These are phyloP conservation scores for Cololabis saira DNA, from an alignment of 2,113 vertebrate genomes.

Conservation along the genomic window DNA sequence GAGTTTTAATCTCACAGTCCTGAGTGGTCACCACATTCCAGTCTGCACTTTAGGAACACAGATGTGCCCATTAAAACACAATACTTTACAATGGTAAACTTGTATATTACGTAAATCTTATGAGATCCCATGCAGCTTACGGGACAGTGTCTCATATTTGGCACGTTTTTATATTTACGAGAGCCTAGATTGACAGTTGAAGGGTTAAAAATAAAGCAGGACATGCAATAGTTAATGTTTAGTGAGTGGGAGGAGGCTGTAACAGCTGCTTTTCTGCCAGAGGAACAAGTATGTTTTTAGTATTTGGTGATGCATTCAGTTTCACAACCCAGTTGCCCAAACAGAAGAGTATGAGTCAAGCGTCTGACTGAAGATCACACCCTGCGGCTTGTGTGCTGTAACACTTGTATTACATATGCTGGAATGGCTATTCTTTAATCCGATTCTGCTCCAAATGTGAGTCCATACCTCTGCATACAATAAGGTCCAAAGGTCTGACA, in stretches of 20 bases:
- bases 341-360: constrained; percentile 35
- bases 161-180: neutral
- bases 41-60: constrained; percentile 1
- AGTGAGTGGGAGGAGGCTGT: constrained; percentile 12
- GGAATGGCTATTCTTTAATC: neutral
- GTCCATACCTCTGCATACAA: neutral
- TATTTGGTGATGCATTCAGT: constrained; percentile 43
- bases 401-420: neutral
- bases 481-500: too few species aligned
- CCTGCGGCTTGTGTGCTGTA: constrained; percentile 4
- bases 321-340: constrained; percentile 45
- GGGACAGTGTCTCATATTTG: neutral
- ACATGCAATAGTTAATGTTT: neutral
- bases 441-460: neutral
- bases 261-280: constrained; percentile 23
- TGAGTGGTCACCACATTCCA: constrained; percentile 55
- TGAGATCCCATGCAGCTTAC: neutral
- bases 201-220: neutral
- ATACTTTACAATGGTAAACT: neutral
- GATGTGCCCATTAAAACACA: neutral
- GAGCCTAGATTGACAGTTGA: neutral
- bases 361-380: constrained; percentile 29
- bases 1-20: constrained; percentile 53
- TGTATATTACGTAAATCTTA: neutral
- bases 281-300: constrained; percentile 40